A percentile compares a stretch with the other conserved stretches of the same genome.
phyloP scores from a whole-genome alignment of 2,113 vertebrate genomes.

The Microtus ochrogaster region DNA sequence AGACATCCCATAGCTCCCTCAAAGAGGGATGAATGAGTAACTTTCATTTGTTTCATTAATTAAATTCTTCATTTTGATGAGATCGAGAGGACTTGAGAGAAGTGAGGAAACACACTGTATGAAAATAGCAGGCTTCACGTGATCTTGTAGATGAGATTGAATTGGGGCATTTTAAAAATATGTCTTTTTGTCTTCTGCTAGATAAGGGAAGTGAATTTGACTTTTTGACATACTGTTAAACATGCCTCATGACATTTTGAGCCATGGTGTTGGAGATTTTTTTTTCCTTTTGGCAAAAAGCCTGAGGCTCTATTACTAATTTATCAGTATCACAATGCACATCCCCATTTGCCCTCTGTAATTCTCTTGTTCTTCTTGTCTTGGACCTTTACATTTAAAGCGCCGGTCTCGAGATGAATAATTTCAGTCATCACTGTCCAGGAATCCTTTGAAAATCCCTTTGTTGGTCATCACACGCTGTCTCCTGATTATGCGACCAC shows the following conservation, averaged over 20 bases:
- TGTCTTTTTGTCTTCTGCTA: background rate
- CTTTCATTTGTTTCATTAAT: background rate
- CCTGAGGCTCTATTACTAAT: slow-evolving; percentile 66
- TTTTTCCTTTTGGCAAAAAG: slow-evolving; percentile 51
- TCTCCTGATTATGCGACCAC: slow-evolving; percentile 1
- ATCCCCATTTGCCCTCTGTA: background rate
- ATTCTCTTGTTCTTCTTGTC: background rate
- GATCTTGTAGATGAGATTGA: background rate
- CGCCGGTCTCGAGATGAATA: slow-evolving; percentile 23
- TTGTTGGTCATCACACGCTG: slow-evolving; percentile 54
- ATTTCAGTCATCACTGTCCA: slow-evolving; percentile 19
- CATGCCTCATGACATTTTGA: slow-evolving; percentile 1
- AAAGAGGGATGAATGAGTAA: background rate
- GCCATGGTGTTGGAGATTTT: background rate
- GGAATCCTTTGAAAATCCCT: slow-evolving; percentile 51
- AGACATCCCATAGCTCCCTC: background rate
- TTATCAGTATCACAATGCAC: slow-evolving; percentile 7
- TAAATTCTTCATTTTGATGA: slow-evolving; percentile 19
- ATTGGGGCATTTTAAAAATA: background rate
- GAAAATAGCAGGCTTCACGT: background rate
- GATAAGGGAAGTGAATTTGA: background rate
- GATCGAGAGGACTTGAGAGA: background rate
- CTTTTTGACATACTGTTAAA: slow-evolving; percentile 27
- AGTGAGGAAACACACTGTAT: background rate
- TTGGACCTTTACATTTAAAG: background rate